Percentiles rank a stretch among this genome's conserved stretches.
phyloP scores from a whole-genome alignment of 2,888 invertebrate genomes.

The Dastarcus helophoroides region DNA sequence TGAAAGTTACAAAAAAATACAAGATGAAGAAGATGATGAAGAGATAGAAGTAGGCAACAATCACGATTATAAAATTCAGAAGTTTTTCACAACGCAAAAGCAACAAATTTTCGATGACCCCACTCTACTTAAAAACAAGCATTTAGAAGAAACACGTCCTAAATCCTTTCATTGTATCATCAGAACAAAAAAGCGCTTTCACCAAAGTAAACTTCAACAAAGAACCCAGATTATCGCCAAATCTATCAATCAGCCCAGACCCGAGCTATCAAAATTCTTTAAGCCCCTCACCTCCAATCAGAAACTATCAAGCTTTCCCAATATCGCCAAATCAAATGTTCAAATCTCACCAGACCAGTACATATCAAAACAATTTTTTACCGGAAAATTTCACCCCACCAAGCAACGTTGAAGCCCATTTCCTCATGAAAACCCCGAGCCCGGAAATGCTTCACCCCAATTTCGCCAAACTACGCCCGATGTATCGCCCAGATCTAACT shows the following conservation, averaged over 20 bases:
- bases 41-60: slow-evolving; percentile 30
- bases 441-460: slow-evolving; percentile 30
- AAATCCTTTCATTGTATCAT: slow-evolving; percentile 42
- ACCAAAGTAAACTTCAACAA: slow-evolving; percentile 58
- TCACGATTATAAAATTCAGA: slow-evolving; percentile 20
- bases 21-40: slow-evolving; percentile 26
- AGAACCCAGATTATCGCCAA: slow-evolving; percentile 44
- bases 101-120: slow-evolving; percentile 52
- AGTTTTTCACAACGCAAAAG: slow-evolving; percentile 36
- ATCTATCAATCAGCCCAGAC: slow-evolving; percentile 66
- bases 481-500: slow-evolving; percentile 47
- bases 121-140: slow-evolving; percentile 37
- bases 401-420: slow-evolving; percentile 25
- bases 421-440: slow-evolving; percentile 28
- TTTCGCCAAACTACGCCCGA: slow-evolving; percentile 43
- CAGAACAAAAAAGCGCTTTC: slow-evolving; percentile 62
- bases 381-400: slow-evolving; percentile 35
- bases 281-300: slow-evolving; percentile 57
- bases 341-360: slow-evolving; percentile 39
- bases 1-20: slow-evolving; percentile 19
- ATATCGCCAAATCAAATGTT: slow-evolving; percentile 44
- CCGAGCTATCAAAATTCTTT: slow-evolving; percentile 66
- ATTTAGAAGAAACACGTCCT: slow-evolving; percentile 35
- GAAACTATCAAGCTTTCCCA: slow-evolving; percentile 34
- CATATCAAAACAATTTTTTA: slow-evolving; percentile 38